Base-by-base conservation (phyloP, 2,113 vertebrate species). In the Mixornis gularis region DNA sequence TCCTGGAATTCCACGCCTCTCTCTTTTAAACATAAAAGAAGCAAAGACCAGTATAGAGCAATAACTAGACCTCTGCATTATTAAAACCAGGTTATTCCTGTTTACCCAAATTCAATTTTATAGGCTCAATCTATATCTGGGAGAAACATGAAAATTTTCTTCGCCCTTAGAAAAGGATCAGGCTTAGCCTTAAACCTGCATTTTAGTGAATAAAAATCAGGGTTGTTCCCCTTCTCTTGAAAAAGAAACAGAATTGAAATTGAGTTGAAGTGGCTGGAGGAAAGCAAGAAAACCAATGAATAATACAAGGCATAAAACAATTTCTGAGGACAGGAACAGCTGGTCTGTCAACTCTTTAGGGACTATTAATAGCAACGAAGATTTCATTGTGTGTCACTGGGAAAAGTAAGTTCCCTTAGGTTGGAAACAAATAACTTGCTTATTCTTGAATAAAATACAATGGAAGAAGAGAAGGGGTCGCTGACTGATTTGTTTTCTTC, bases 301-400 rank as follows among this genome's bases (percentile, higher is more conserved):
- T 85, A 85, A 92, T 52, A 30, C 29, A 65, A 51, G 49, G 65
- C 34, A 87, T 19, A 41, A 71, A 91, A 87, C 63, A 82, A 4
- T 92, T 95, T 89, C 34, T 82, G 80, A 91, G 68, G 78, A 69
- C 36, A 79, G 38, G 63, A 96, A 87, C 92, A 95, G 70, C 84
- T 94, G 92, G 36, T 81, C 79, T 93, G 86, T 81, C 86, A 91
- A 17, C 15, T 87, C 66, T 92, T 68, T 17, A 58, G 58, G 76
- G 58, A 79, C 84, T 95, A 79, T 91, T 92, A 91, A 91, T 82
- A 93, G 84, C 78, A 90, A 87, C 40, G 63, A 90, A 94, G 86
- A 92, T 73, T 93, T 44, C 34, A 34, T 40, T 72, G 78, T 76
- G 46, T 92, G 51, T 58, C 70, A 55, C 62, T 81, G 70, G 44